phyloP scores from a whole-genome alignment of 2,113 vertebrate species.

The Callaeas wilsoni region DNA sequence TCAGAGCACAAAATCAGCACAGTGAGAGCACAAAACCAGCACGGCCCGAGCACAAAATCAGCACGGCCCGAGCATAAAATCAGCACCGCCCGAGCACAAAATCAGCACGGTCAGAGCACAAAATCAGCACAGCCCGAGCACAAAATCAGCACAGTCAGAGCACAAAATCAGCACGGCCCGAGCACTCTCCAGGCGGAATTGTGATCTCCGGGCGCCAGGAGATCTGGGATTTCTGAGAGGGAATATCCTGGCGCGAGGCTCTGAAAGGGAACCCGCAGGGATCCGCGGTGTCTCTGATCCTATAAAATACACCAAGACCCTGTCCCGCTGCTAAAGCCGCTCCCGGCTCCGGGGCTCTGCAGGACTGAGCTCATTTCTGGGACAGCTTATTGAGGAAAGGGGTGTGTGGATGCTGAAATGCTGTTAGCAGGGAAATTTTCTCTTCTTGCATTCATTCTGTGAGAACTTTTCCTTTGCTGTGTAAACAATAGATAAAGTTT shows the following conservation, averaged over 20 bases:
- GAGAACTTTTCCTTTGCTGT: too few species aligned
- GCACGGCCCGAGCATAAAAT: too few species aligned
- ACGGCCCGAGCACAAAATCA: too few species aligned
- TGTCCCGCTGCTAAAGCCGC: not conserved
- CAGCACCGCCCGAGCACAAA: too few species aligned
- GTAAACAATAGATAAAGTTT: too few species aligned
- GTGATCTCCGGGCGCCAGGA: not conserved
- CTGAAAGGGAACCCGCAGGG: not conserved
- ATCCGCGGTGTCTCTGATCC: not conserved
- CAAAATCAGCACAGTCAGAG: not conserved
- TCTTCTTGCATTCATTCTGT: too few species aligned
- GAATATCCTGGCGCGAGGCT: not conserved
- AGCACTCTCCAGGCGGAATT: not conserved
- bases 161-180: not conserved
- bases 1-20: too few species aligned
- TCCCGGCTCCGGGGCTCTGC: not conserved
- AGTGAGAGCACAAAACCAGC: not conserved
- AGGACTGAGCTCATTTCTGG: not conserved
- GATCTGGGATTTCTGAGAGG: not conserved
- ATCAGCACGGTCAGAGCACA: too few species aligned
- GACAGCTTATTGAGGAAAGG: not conserved
- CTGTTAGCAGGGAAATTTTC: too few species aligned
- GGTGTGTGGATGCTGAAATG: too few species aligned
- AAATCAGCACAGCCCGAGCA: not conserved
- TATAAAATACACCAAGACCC: accelerated